These are phyloP conservation scores for Microplitis demolitor DNA, from an alignment of 1,140 invertebrate genomes.

Conservation along the genomic window DNA sequence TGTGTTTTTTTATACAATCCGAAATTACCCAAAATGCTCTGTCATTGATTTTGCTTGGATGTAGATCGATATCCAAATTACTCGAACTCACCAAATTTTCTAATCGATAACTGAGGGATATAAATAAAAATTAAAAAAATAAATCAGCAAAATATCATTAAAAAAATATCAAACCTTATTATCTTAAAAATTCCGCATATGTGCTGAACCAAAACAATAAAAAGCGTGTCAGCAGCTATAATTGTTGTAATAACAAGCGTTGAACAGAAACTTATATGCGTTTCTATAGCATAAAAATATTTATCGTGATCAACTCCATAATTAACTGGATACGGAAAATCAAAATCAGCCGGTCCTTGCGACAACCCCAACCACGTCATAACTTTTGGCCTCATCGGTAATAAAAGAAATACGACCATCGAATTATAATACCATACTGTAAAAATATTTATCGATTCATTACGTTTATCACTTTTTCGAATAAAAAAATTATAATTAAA, in stretches of 20 bases:
- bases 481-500: not conserved
- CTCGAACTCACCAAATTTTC: not conserved
- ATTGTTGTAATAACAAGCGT: not conserved
- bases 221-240: conserved; percentile 22
- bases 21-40: not conserved
- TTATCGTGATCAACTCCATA: not conserved
- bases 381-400: not conserved
- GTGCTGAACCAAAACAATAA: conserved; percentile 20
- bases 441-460: not conserved
- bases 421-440: not conserved
- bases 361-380: not conserved
- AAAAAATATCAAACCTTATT: not conserved
- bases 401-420: not conserved
- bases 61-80: not conserved
- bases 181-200: conserved; percentile 25
- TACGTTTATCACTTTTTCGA: not conserved
- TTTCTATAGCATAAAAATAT: not conserved
- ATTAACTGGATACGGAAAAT: not conserved
- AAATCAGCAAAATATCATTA: not conserved
- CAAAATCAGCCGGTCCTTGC: not conserved
- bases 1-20: conserved; percentile 6
- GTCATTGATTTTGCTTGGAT: not conserved
- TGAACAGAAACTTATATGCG: not conserved
- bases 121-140: not conserved
- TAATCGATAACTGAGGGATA: not conserved